Percentiles rank a stretch among this genome's conserved stretches.
phyloP scores from a whole-genome alignment of 2,888 invertebrate species.

The Erebia aethiops region DNA sequence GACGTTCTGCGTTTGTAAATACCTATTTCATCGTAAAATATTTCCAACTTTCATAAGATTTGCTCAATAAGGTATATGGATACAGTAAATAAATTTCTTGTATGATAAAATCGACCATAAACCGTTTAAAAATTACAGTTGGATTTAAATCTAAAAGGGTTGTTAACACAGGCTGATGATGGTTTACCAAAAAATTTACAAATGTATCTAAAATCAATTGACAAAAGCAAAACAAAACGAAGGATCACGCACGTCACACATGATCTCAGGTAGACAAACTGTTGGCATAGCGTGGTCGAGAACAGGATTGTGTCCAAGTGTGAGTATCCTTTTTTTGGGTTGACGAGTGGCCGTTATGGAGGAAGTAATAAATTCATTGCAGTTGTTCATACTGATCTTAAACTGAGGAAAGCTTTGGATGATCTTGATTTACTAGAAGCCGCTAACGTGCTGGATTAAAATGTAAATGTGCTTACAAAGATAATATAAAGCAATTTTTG shows the following conservation, averaged over 20 bases:
- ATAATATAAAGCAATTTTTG: background rate
- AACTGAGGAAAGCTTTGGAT: background rate
- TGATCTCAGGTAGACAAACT: constrained; percentile 70
- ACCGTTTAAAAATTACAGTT: background rate
- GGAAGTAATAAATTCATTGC: constrained; percentile 60
- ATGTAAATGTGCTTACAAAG: background rate
- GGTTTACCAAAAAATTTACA: background rate
- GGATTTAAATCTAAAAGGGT: background rate
- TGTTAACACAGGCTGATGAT: background rate
- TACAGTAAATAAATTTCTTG: background rate
- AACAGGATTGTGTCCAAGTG: constrained; percentile 73
- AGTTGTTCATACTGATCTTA: constrained; percentile 43
- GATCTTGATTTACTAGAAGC: background rate
- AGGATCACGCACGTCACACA: constrained; percentile 66
- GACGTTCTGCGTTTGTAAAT: constrained; percentile 42
- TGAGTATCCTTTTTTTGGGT: constrained; percentile 63
- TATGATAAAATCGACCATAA: background rate
- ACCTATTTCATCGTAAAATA: background rate
- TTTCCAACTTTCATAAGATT: background rate
- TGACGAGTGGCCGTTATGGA: constrained; percentile 72
- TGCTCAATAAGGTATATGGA: background rate
- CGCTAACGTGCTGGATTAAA: background rate
- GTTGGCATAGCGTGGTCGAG: constrained; percentile 60
- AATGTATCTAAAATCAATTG: constrained; percentile 23
- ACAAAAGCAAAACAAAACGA: constrained; percentile 40